Conservation (phyloP, 2,888 invertebrate species). For the Temnothorax unifasciatus region DNA sequence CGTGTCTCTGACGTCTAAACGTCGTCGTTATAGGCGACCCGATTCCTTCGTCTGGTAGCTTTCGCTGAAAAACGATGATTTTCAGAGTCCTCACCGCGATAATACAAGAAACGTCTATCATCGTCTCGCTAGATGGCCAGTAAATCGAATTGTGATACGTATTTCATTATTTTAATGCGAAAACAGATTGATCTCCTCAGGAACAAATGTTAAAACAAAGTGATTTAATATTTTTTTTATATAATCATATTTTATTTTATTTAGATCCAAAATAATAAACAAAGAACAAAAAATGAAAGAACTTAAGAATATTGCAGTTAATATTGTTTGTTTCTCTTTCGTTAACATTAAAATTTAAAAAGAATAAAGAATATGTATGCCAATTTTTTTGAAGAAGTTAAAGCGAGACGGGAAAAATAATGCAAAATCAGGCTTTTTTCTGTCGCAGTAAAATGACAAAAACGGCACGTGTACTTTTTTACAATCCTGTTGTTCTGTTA, state of each 20-base stretch:
- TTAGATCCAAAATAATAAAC: neutral
- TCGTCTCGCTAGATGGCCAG: neutral
- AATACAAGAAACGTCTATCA: neutral
- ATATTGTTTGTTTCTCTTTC: neutral
- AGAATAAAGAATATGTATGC: neutral
- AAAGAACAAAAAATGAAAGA: neutral
- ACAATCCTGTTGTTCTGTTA: constrained; percentile 10
- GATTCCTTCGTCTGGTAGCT: neutral
- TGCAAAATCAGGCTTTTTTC: neutral
- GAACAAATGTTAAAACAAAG: neutral
- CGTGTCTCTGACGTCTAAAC: neutral
- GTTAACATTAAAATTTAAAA: neutral
- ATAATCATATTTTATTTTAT: neutral
- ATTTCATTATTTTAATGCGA: neutral
- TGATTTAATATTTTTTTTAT: neutral
- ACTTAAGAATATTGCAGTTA: neutral
- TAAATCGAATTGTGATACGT: neutral
- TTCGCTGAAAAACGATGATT: neutral
- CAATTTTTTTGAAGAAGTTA: neutral
- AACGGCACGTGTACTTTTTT: neutral
- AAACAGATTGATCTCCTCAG: neutral
- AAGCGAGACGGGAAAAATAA: neutral
- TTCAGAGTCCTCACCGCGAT: neutral
- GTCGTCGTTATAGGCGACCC: neutral
- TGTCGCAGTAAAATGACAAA: neutral